A percentile compares a stretch with the other conserved stretches of the same genome.
Conservation (phyloP, 2,888 invertebrate species). For the Nomada fabriciana region DNA sequence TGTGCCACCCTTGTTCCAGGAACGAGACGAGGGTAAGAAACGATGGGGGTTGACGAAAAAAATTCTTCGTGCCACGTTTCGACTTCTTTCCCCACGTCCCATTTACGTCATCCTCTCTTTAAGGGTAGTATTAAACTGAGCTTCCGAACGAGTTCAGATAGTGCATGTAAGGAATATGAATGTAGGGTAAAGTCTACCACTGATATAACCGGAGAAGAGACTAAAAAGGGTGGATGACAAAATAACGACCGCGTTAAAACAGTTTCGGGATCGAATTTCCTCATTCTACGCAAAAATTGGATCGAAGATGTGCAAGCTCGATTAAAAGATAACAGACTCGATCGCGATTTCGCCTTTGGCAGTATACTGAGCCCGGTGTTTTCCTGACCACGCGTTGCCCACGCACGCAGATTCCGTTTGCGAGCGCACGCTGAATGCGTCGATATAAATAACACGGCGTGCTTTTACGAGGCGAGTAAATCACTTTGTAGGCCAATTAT, state of each 20-base stretch:
- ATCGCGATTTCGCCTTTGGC: constrained; percentile 17
- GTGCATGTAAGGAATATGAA: constrained; percentile 63
- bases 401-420: constrained; percentile 45
- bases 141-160: constrained; percentile 59
- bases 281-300: too few species aligned
- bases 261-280: constrained; percentile 50
- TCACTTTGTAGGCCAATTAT: constrained; percentile 81
- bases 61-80: constrained; percentile 13
- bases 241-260: constrained; percentile 52
- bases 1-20: constrained; percentile 46
- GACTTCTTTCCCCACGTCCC: not conserved
- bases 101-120: constrained; percentile 27
- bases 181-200: constrained; percentile 31
- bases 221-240: constrained; percentile 32
- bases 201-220: constrained; percentile 36
- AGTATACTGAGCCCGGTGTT: constrained; percentile 31
- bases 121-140: constrained; percentile 66
- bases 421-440: constrained; percentile 20
- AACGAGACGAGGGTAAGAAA: constrained; percentile 37
- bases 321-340: not conserved
- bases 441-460: constrained; percentile 73
- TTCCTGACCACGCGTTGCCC: constrained; percentile 38
- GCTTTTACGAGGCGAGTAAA: constrained; percentile 78
- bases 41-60: constrained; percentile 42
- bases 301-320: too few species aligned